phyloP scores from a whole-genome alignment of 53 echinoderm and acorn worm species.

The Stichopus horrens region DNA sequence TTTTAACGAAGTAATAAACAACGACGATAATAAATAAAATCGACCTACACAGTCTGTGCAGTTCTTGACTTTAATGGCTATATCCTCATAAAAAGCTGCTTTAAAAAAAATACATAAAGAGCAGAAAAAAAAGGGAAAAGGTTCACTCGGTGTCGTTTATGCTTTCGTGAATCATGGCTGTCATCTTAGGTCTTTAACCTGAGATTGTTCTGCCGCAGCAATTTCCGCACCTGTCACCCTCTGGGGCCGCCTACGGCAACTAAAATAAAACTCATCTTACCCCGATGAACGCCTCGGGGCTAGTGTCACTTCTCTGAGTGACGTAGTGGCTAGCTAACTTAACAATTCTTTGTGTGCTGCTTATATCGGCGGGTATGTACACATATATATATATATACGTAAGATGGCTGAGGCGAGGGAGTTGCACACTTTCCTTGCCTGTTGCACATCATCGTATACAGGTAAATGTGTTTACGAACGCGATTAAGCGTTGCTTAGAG shows the following conservation, averaged over 20 bases:
- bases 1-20: background rate
- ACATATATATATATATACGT: too few species aligned
- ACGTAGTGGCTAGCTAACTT: constrained; percentile 42
- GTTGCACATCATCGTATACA: constrained; percentile 2
- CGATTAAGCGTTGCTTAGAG: too few species aligned
- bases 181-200: constrained; percentile 47
- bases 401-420: background rate
- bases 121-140: background rate
- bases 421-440: background rate
- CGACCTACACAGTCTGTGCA: background rate
- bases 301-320: constrained; percentile 36
- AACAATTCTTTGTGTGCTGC: background rate
- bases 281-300: constrained; percentile 41
- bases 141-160: constrained; percentile 41
- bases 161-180: constrained; percentile 39
- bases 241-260: constrained; percentile 4
- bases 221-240: constrained; percentile 48
- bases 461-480: background rate
- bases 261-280: constrained; percentile 46
- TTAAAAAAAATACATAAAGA: background rate
- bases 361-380: background rate
- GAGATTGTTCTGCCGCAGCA: constrained; percentile 43
- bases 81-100: background rate
- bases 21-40: background rate
- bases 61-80: background rate